A percentile compares a stretch with the other conserved stretches of the same genome.
These are phyloP conservation scores for Dromococcyx pavoninus DNA, from an alignment of 2,797 vertebrate genomes.

Conservation along the genomic window DNA sequence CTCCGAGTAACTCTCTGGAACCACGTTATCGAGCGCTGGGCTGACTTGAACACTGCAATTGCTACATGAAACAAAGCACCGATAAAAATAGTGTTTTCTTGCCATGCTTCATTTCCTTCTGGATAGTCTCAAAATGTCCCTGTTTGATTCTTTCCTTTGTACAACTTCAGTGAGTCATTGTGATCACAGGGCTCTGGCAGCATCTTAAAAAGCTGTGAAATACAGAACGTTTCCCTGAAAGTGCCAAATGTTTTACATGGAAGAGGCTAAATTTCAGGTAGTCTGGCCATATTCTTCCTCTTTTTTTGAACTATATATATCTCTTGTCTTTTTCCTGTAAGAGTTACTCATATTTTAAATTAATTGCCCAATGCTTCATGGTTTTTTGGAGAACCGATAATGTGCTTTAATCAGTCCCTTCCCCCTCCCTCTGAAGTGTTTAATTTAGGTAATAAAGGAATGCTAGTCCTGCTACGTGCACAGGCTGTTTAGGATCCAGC, in stretches of 20 bases:
- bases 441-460: background rate
- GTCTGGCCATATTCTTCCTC: background rate
- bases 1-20: background rate
- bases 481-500: background rate
- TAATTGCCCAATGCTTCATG: background rate
- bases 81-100: conserved; percentile 51
- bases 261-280: background rate
- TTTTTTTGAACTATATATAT: background rate
- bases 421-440: background rate
- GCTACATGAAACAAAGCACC: conserved; percentile 36
- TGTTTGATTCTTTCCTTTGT: conserved; percentile 51
- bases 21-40: accelerated
- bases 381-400: background rate
- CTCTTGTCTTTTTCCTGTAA: background rate
- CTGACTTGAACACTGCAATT: background rate
- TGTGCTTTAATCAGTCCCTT: background rate
- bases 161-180: conserved; percentile 49
- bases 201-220: conserved; percentile 13
- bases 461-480: background rate
- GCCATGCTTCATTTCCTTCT: conserved; percentile 59
- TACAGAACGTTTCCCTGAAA: conserved; percentile 7
- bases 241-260: conserved; percentile 26
- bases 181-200: conserved; percentile 46
- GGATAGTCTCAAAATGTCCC: conserved; percentile 50
- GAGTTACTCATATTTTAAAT: background rate